Base-by-base conservation (phyloP, 2,113 vertebrate genomes). In the Morone saxatilis region DNA sequence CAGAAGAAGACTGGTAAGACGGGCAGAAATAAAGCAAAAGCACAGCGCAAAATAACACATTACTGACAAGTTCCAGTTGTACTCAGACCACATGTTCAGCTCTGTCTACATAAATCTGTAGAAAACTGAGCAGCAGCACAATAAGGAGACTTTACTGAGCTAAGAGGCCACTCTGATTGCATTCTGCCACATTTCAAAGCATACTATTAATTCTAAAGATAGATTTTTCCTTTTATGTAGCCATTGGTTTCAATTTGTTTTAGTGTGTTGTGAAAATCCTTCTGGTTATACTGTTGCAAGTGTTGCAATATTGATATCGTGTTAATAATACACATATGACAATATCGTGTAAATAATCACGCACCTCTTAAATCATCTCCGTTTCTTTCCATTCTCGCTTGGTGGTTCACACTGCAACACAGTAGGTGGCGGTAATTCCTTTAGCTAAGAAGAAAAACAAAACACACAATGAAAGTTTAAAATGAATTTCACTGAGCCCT, bases 1-100 rank as follows among this genome's bases (percentile, higher is more conserved):
- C 93, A 91, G 63, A 99, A 99, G 93, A 99, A 92, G 72, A 72
- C 79, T 0, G 91, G 93, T 94, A 4, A 87, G 88, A 63, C 7
- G 2, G 1, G 12, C 71, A 7, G 14, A 56, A 7, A 47, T 7
- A 20, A 31, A 60, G 7, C 38, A 10, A 11, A 41, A 25, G 17
- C 41, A 13, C 25, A 31, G 16, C 9, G 10, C 22, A 47, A 4
- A 19, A 57, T 7, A 19, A 31, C n/a, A 53, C 6, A 43, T 43
- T 4, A n/a, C 62, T 67, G 13, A 38, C 41, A 14, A 8, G 41
- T 43, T 6, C 10, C 8, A 17, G 68, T 12, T 43, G 38, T 1
- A 25, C 36, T 25, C 1, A 7, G n/a, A 45, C 14, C n/a, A 11
- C 3, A 8, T 19, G 17, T 17, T 47, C 11, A 43, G 31, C 45